Base-by-base conservation (phyloP, 2,888 invertebrate genomes). In the Macropis europaea region DNA sequence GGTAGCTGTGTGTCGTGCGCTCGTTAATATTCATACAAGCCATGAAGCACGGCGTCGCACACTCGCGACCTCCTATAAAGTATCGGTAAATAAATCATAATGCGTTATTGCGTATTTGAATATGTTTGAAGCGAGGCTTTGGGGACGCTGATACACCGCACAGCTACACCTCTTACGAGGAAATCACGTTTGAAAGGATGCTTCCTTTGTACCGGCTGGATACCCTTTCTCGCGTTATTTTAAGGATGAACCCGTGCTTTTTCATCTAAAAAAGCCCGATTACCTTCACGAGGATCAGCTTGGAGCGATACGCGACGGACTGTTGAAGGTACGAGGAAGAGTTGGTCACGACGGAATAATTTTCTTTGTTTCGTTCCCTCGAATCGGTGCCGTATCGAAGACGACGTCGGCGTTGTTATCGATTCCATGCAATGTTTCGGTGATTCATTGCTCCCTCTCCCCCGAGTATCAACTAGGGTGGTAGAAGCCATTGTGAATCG, bases 11-110 rank as follows among this genome's bases (percentile, higher is more conserved):
- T 69, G 77, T 54, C 59, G 71, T 57, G 67, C 53, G 63, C 73
- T 76, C 84, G 82, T 87, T 87, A 86, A 89, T 88, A 87, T 88
- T 88, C 87, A 86, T 87, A 86, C 79, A 77, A 74, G 72, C 72
- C 76, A 79, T 79, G 81, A 82, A 81, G 81, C 79, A 80, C 77
- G 79, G 59, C 71, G 73, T 66, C 60, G 57, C 76, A 72, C 74
- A 75, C 74, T 73, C 76, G 48, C 63, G 59, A 26, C 42, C 68
- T 42, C 62, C 72, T 82, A 82, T 82, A 84, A 84, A 84, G 84
- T 85, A 87, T 87, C 82, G 82, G 84, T 84, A 85, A 86, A 87
- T 87, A 87, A 87, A 87, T 87, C 84, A 87, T 87, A 82, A 81
- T 83, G 71, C 78, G 76, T 82, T 83, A 84, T 87, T 83, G 86